Evolutionary conservation across 2,797 vertebrate genomes (phyloP).

Genomic region (Paguma larvata): DNA sequence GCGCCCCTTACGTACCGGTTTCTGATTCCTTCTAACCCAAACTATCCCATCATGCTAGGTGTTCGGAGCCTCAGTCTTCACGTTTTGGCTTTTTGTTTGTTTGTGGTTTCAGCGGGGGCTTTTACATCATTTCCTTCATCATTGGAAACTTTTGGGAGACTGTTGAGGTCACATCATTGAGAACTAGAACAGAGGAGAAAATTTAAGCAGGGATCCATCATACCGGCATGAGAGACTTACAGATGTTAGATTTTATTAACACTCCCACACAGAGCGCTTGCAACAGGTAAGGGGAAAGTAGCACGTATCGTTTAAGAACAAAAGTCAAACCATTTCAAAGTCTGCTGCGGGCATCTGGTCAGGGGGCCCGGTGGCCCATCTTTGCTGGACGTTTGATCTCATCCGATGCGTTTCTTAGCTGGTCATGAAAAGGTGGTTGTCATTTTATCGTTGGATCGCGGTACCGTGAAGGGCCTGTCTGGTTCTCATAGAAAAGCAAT

Average conservation of each 20-base stretch:
- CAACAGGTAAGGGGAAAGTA: constrained; percentile 67
- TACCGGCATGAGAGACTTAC: constrained; percentile 66
- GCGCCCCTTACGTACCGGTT: not conserved
- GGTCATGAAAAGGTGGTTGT: not conserved
- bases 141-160: constrained; percentile 56
- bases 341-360: constrained; percentile 65
- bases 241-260: constrained; percentile 77
- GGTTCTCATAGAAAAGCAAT: constrained; percentile 50
- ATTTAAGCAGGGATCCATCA: constrained; percentile 16
- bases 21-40: not conserved
- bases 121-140: constrained; percentile 31
- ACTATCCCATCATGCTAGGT: not conserved
- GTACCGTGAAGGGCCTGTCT: not conserved
- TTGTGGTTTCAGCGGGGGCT: constrained; percentile 67
- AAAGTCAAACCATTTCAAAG: constrained; percentile 79
- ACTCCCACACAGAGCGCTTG: constrained; percentile 64
- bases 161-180: constrained; percentile 71
- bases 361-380: constrained; percentile 31
- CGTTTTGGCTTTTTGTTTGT: not conserved
- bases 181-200: constrained; percentile 36
- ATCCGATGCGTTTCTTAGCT: constrained; percentile 66
- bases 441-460: constrained; percentile 56
- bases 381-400: constrained; percentile 64
- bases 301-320: constrained; percentile 57
- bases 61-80: not conserved